Evolutionary conservation across 1,140 invertebrate genomes (phyloP), one percentile per base, ranked within the genome.

Genomic region (Bursaphelenchus mucronatus): DNA sequence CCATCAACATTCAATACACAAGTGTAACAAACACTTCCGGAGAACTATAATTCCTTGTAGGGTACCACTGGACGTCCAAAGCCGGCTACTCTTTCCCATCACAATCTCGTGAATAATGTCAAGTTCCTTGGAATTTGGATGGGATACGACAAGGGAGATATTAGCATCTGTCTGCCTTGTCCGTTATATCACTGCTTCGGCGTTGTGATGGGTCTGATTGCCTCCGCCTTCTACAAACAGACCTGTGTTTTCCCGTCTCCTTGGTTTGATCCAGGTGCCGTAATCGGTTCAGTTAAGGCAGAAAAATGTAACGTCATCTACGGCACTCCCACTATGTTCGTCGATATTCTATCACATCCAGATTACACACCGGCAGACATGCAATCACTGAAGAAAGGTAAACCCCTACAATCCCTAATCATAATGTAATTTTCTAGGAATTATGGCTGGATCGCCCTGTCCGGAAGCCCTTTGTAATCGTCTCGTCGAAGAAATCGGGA

Each of bases 251-350:
- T 92, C 0, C 88, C 90, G 4, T 79, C 85, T 0, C 83, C 85
- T 0, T 83, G 83, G 1, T 90, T 88, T 82, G 88, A 87, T 83
- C 86, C 88, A 43, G 81, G 83, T 19, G 84, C 86, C 19, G 86
- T 87, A 0, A 69, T 91, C 13, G 81, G 88, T 39, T 83, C 88
- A 0, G 85, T 91, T 17, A 79, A 85, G 17, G 81, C 86, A 19
- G 88, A 92, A 82, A 89, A 87, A 75, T 91, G 90, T 74, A 87
- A 87, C 1, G 76, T 88, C 3, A 80, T 90, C 11, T 90, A 89
- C 73, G 93, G 93, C 8, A 95, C 93, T 0, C 94, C 93, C 5
- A 96, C 92, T 0, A 97, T 97, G 92, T 92, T 89, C 80, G 88
- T 94, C 57, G 91, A 95, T 80, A 84, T 91, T 46, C 73, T 91